Percentiles rank a stretch among this genome's conserved stretches.
Evolutionary conservation across 2,797 vertebrate species (phyloP).

Genomic region (Chanos chanos): DNA sequence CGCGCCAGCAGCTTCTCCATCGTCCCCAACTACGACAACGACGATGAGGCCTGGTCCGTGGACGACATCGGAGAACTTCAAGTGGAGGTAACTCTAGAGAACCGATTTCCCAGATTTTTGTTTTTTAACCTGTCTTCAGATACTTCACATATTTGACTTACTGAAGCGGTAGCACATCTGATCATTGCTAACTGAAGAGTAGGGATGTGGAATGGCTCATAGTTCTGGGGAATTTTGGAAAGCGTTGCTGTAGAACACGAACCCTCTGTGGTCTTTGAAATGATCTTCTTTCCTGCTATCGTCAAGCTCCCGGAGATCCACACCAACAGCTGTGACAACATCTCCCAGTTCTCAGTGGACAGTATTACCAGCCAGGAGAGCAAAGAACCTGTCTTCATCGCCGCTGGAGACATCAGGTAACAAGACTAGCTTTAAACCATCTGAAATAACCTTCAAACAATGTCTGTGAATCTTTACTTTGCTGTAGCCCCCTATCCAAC

Average conservation of each 20-base stretch:
- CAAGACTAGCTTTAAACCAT: neutral
- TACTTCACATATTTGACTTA: neutral
- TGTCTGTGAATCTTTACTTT: too few species aligned
- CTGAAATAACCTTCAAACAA: too few species aligned
- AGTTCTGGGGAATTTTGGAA: too few species aligned
- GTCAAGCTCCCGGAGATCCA: constrained; percentile 86
- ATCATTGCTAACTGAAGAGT: too few species aligned
- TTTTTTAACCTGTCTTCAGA: neutral
- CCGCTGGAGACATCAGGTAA: constrained; percentile 93
- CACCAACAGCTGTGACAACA: constrained; percentile 96
- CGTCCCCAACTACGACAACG: constrained; percentile 92
- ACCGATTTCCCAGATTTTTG: neutral
- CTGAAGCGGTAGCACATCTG: too few species aligned
- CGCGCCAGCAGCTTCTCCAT: constrained; percentile 84
- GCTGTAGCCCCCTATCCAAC: too few species aligned
- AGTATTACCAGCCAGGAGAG: constrained; percentile 97
- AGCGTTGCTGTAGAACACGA: too few species aligned
- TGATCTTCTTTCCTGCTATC: neutral
- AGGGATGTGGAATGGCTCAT: too few species aligned
- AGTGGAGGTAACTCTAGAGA: constrained; percentile 80
- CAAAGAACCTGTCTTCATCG: constrained; percentile 93
- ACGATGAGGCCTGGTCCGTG: constrained; percentile 94
- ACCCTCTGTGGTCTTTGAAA: too few species aligned
- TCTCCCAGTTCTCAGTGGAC: constrained; percentile 97
- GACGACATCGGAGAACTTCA: constrained; percentile 94